Evolutionary conservation across 1,140 invertebrate genomes (phyloP).

Genomic region (Drosophila burlai): DNA sequence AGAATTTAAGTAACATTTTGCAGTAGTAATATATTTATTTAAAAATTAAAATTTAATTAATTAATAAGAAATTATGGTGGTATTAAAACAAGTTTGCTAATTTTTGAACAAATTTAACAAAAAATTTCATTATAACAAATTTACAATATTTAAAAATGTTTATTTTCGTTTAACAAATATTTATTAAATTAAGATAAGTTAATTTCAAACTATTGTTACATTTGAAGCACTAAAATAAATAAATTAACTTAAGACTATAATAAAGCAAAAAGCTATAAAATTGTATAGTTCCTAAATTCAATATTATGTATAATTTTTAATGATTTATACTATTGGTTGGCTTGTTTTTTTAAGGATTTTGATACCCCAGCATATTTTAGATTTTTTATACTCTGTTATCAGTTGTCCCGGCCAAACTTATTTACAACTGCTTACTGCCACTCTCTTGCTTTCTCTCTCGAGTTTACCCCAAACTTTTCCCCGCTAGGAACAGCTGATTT

Average conservation of each 20-base stretch:
- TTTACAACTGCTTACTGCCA: not conserved
- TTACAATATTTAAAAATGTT: not conserved
- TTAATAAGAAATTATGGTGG: not conserved
- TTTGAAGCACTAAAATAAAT: too few species aligned
- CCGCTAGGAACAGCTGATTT: conserved; percentile 65
- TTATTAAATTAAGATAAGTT: not conserved
- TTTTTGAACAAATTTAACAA: not conserved
- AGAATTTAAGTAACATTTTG: not conserved
- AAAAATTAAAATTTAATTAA: not conserved
- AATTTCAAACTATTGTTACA: not conserved
- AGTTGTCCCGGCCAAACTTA: not conserved
- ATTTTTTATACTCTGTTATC: not conserved
- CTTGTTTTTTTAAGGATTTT: not conserved
- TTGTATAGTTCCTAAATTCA: not conserved
- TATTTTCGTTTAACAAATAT: not conserved
- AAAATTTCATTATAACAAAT: not conserved
- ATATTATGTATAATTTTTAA: not conserved
- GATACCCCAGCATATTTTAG: not conserved
- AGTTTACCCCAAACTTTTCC: conserved; percentile 6
- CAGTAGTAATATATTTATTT: not conserved
- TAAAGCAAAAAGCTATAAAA: too few species aligned
- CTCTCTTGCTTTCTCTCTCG: not conserved
- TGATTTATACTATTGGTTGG: not conserved
- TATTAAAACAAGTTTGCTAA: not conserved
- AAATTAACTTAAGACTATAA: too few species aligned